Evolutionary conservation across 2,113 vertebrate species (phyloP).

Genomic region (Nesogale talazaci): DNA sequence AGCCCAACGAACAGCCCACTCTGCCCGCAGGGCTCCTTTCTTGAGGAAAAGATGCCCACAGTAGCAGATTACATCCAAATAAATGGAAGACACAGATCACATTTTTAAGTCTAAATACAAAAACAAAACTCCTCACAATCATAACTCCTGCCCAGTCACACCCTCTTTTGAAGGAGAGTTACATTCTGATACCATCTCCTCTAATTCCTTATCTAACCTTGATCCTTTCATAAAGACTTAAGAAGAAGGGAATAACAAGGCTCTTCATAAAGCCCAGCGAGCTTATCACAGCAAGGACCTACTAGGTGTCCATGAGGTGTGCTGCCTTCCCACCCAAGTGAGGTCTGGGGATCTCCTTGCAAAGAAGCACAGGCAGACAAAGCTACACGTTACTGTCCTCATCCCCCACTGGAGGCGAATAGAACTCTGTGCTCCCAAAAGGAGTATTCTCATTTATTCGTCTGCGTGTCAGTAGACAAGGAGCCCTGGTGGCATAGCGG

Average conservation of each 20-base stretch:
- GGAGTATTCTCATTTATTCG: conserved; percentile 1
- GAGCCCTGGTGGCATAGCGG: too few relatives aligned
- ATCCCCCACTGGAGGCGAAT: too few relatives aligned
- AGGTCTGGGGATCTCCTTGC: neutral
- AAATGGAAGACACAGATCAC: neutral
- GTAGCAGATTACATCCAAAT: conserved; percentile 9
- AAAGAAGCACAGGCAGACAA: neutral
- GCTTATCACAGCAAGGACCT: neutral
- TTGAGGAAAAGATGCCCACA: neutral
- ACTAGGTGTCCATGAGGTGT: neutral
- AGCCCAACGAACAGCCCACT: too few relatives aligned
- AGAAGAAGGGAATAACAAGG: conserved; percentile 8
- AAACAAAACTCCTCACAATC: neutral
- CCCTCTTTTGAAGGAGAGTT: conserved; percentile 19
- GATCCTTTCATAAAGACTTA: conserved; percentile 33
- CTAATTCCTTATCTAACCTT: conserved; percentile 20
- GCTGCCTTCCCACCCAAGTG: neutral
- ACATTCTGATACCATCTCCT: conserved; percentile 22
- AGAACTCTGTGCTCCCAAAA: neutral
- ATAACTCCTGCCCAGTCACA: conserved; percentile 6
- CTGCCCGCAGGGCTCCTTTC: too few relatives aligned
- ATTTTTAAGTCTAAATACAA: conserved; percentile 31
- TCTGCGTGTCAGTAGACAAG: neutral
- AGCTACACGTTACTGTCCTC: neutral
- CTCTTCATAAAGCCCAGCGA: neutral